Base-by-base conservation (phyloP, 2,797 vertebrate species). In the Oreonectes daqikongensis region DNA sequence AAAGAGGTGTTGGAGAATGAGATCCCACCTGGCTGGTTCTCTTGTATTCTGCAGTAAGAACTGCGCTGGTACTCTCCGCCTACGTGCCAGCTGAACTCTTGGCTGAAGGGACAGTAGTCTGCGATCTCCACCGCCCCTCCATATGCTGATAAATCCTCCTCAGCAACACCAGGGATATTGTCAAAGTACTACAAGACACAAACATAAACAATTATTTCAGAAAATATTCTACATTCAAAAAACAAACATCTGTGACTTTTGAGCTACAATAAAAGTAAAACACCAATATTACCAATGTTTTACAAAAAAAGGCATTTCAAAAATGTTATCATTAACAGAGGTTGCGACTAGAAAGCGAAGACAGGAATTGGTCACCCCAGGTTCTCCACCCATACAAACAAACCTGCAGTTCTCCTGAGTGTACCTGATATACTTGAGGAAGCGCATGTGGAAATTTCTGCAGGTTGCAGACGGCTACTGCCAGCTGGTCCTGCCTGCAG, bases 21-120 rank as follows among this genome's bases (percentile, higher is more conserved):
- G 2, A 17, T 85, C 90, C 83, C 32, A 98, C 97, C 96, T 92
- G 97, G 97, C 69, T 99, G 97, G 89, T 99, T 99, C 89, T 96
- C 94, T 3, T 87, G 53, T 84, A 96, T 90, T 69, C 94, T 92
- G 87, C 97, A 99, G 88, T 97, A 95, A 0, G 97, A 98, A 89
- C 94, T 98, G 60, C 97, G 95, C 67, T 98, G 96, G 84, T 96
- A 98, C 81, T 97, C 94, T 70, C 97, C 97, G 26, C 95, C 96
- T 73, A 96, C 88, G 82, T 98, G 96, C 97, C 97, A 98, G 77
- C 95, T 98, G 91, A 99, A 99, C 86, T 99, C 97, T 87, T 99
- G 97, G 82, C 95, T 97, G 85, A 99, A 99, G 15, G 97, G 96
- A 87, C 97, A 99, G 77, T 92, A 99, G 85, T 99, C 97, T 0